Percentiles rank a stretch among this genome's conserved stretches.
Conservation (phyloP, 2,113 vertebrate genomes). For the Passer montanus region DNA sequence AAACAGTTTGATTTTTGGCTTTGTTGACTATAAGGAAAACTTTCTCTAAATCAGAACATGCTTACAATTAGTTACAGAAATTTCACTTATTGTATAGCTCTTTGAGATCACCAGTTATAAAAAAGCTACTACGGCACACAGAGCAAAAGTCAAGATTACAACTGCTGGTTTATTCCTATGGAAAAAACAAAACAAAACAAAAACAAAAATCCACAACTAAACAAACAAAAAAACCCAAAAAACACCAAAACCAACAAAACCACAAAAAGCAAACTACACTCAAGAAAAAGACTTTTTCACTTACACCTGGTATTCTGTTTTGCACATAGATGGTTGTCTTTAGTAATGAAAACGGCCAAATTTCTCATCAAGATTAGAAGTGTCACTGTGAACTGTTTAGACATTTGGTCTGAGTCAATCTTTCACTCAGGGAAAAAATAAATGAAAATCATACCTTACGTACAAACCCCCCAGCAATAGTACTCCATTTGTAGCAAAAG, state of each 20-base stretch:
- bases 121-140: background rate
- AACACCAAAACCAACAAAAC: background rate
- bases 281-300: background rate
- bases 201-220: background rate
- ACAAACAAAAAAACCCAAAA: no score
- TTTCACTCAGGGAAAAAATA: accelerated
- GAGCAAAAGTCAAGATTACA: background rate
- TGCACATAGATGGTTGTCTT: background rate
- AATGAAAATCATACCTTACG: background rate
- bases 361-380: background rate
- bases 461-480: background rate
- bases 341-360: background rate
- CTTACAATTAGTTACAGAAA: background rate
- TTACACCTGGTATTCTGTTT: background rate
- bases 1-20: background rate
- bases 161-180: background rate
- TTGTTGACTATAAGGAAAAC: background rate
- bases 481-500: background rate
- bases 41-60: background rate
- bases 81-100: background rate
- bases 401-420: background rate
- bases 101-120: background rate
- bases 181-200: background rate
- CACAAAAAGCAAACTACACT: background rate
- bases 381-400: background rate